Percentiles rank a stretch among this genome's conserved stretches.
Conservation (phyloP, 1,140 invertebrate species). For the Scaptomyza pallida region DNA sequence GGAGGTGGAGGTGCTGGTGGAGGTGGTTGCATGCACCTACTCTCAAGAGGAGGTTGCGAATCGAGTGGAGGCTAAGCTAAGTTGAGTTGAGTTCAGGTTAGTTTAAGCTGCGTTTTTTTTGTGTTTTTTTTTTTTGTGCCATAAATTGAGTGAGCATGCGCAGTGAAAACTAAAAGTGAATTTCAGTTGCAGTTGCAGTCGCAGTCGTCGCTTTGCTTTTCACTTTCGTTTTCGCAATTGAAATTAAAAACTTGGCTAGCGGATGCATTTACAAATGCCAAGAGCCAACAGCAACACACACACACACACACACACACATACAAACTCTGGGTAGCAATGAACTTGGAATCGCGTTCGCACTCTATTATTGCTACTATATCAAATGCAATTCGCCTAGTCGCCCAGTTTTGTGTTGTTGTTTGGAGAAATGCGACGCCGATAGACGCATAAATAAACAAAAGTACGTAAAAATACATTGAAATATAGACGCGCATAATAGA, state of each 20-base stretch:
- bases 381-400: conserved; percentile 42
- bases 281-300: conserved; percentile 39
- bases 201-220: conserved; percentile 65
- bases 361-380: conserved; percentile 31
- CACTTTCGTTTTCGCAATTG: conserved; percentile 78
- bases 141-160: conserved; percentile 72
- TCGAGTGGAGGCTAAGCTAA: background rate
- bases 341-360: conserved; percentile 51
- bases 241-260: conserved; percentile 80
- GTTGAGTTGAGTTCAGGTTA: background rate
- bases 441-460: conserved; percentile 68
- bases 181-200: conserved; percentile 53
- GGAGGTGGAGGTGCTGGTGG: too few relatives aligned
- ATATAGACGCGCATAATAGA: conserved; percentile 23
- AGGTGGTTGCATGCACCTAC: background rate
- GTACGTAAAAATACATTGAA: conserved; percentile 13
- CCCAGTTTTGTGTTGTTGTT: conserved; percentile 57
- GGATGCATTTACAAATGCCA: conserved; percentile 68
- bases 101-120: conserved; percentile 43
- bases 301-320: conserved; percentile 16
- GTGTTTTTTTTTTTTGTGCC: too few relatives aligned
- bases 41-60: background rate
- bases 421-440: conserved; percentile 71
- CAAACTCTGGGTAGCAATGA: conserved; percentile 67
- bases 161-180: conserved; percentile 70